phyloP scores from a whole-genome alignment of 2,888 invertebrate species.

The Chymomyza caudatula region DNA sequence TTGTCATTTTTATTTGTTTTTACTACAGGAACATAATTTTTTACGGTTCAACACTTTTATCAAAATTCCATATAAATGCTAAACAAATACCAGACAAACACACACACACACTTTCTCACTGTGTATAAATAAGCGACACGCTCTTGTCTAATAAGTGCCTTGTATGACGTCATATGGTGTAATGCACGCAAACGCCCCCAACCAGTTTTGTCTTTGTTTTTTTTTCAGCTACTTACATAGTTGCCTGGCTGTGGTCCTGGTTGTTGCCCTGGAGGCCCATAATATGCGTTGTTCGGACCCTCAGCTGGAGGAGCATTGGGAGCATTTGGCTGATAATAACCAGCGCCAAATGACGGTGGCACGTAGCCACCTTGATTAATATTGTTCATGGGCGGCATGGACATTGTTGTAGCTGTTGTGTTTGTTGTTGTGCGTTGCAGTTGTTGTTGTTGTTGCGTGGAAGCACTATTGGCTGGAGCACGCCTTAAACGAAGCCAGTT shows the following conservation, averaged over 20 bases:
- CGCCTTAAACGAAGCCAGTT: not conserved
- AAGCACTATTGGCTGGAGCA: not conserved
- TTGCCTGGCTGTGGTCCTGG: slow-evolving; percentile 47
- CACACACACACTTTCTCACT: slow-evolving; percentile 2
- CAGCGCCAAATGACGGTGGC: slow-evolving; percentile 68
- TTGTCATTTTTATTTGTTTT: too few species aligned
- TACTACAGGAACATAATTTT: too few species aligned
- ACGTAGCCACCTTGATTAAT: slow-evolving; percentile 74
- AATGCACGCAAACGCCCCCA: not conserved
- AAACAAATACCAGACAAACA: too few species aligned
- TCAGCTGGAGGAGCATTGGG: slow-evolving; percentile 33
- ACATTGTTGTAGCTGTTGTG: slow-evolving; percentile 32
- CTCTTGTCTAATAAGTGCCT: not conserved
- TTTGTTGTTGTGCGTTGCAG: slow-evolving; percentile 4
- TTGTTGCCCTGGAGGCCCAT: too few species aligned
- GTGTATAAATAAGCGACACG: not conserved
- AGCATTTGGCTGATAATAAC: slow-evolving; percentile 61
- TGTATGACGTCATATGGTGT: slow-evolving; percentile 9
- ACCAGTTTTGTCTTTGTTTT: not conserved
- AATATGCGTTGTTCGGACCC: too few species aligned
- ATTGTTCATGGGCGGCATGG: slow-evolving; percentile 72
- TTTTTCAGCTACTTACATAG: slow-evolving; percentile 60
- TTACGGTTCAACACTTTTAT: too few species aligned
- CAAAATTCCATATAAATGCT: too few species aligned
- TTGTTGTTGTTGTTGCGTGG: slow-evolving; percentile 8